These are phyloP conservation scores for Hemicrepidius hirtus DNA, from an alignment of 2,888 invertebrate species.

Conservation along the genomic window DNA sequence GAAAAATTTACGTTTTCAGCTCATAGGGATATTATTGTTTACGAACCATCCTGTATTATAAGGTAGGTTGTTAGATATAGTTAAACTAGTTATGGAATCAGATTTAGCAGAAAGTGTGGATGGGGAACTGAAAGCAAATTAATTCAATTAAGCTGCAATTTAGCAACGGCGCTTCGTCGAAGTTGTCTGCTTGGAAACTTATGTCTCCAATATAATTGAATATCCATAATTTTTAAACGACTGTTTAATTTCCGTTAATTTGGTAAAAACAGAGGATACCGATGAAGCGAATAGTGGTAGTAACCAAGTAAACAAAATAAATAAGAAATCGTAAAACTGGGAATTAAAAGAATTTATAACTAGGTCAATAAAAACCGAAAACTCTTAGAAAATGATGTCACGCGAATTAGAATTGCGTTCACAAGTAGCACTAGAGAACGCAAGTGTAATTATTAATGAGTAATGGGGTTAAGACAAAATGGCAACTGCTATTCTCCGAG, in stretches of 20 bases:
- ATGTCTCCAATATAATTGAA: slow-evolving; percentile 11
- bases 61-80: too few relatives aligned
- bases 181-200: slow-evolving; percentile 17
- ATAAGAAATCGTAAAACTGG: slow-evolving; percentile 1
- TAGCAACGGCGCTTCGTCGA: neutral
- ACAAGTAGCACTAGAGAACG: slow-evolving; percentile 20
- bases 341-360: slow-evolving; percentile 3
- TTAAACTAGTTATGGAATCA: neutral
- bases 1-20: too few relatives aligned
- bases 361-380: slow-evolving; percentile 5
- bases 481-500: slow-evolving; percentile 20
- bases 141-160: slow-evolving; percentile 21
- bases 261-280: neutral
- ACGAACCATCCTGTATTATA: too few relatives aligned
- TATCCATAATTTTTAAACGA: slow-evolving; percentile 7
- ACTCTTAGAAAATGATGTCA: slow-evolving; percentile 7
- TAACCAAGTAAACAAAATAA: neutral
- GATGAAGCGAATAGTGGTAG: too few relatives aligned
- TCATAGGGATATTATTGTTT: too few relatives aligned
- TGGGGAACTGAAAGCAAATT: slow-evolving; percentile 1
- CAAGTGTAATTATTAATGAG: slow-evolving; percentile 26
- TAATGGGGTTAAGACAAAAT: slow-evolving; percentile 24
- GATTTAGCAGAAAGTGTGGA: neutral
- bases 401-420: slow-evolving; percentile 19
- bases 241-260: neutral